A percentile compares a stretch with the other conserved stretches of the same genome.
Evolutionary conservation across 2,888 invertebrate genomes (phyloP).

Genomic region (Nephrotoma appendiculata): DNA sequence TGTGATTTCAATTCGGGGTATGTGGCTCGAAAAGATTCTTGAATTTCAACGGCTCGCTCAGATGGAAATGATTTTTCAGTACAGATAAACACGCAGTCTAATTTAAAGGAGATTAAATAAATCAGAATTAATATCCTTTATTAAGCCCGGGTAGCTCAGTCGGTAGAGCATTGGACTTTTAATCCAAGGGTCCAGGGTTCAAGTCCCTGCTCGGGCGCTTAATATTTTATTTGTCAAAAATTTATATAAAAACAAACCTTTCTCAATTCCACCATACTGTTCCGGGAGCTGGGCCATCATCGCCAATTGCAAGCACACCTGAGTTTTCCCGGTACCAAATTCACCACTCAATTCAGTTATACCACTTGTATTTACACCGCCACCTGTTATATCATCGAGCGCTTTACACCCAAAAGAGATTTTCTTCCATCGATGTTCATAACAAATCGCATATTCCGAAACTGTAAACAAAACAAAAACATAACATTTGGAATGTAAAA

Average conservation of each 20-base stretch:
- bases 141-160: slow-evolving; percentile 3
- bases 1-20: slow-evolving; percentile 24
- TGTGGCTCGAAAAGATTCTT: slow-evolving; percentile 26
- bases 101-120: neutral
- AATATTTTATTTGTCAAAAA: too few relatives aligned
- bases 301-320: slow-evolving; percentile 56
- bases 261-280: slow-evolving; percentile 37
- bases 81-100: slow-evolving; percentile 45
- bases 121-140: neutral
- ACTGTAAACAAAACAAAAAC: neutral
- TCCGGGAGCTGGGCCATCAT: slow-evolving; percentile 43
- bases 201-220: slow-evolving; percentile 1
- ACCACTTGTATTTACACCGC: slow-evolving; percentile 49
- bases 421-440: slow-evolving; percentile 20
- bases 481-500: neutral
- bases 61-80: slow-evolving; percentile 62
- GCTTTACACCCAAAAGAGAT: slow-evolving; percentile 37
- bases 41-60: slow-evolving; percentile 44
- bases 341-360: slow-evolving; percentile 61
- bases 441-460: slow-evolving; percentile 9
- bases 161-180: slow-evolving; percentile 7
- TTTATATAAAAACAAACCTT: too few relatives aligned
- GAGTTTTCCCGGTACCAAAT: slow-evolving; percentile 62
- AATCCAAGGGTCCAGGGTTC: slow-evolving; percentile 6
- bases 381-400: slow-evolving; percentile 42